Conservation (phyloP, 2,888 invertebrate genomes). For the Metellina segmentata region DNA sequence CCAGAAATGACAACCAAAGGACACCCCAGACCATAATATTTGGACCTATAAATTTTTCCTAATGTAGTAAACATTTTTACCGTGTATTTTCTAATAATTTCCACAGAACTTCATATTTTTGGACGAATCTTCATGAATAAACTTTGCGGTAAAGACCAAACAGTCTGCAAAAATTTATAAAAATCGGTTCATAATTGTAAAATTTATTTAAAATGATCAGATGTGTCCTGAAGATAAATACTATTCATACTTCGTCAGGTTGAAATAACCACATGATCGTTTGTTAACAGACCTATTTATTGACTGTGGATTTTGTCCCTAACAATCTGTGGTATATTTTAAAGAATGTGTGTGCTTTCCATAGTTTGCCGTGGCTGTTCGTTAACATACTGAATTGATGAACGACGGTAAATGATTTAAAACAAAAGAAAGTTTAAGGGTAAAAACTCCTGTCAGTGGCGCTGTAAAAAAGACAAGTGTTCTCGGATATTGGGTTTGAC, state of each 20-base stretch:
- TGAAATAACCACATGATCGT: neutral
- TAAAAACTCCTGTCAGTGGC: neutral
- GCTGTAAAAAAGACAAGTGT: constrained; percentile 12
- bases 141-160: too few species aligned
- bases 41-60: too few species aligned
- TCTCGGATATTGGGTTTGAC: constrained; percentile 28
- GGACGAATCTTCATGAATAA: too few species aligned
- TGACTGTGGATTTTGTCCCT: neutral
- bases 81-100: too few species aligned
- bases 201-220: too few species aligned
- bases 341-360: neutral
- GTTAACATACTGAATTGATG: neutral
- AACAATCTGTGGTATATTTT: neutral
- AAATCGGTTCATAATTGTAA: too few species aligned
- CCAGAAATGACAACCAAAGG: too few species aligned
- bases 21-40: too few species aligned
- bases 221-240: too few species aligned
- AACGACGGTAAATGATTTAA: neutral
- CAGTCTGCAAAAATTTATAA: too few species aligned
- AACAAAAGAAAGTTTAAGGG: neutral
- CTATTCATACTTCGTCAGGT: neutral
- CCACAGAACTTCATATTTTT: too few species aligned
- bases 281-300: neutral
- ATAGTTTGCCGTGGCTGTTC: neutral
- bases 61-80: too few species aligned